Percentiles rank a stretch among this genome's conserved stretches.
Conservation (phyloP, 2,113 vertebrate species). For the Lepisosteus osseus region DNA sequence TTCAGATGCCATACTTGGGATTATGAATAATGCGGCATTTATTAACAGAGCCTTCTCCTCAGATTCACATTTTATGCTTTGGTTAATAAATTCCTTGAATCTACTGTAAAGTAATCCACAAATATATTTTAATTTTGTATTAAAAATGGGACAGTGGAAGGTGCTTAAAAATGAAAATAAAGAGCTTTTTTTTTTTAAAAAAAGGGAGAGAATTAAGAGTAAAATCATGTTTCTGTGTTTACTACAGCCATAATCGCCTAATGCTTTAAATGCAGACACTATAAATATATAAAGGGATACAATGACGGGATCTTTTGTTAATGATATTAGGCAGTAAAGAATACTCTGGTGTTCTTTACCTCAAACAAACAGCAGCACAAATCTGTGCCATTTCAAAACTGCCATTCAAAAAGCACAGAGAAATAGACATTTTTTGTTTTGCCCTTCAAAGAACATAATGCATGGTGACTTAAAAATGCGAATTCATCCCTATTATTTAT, state of each 20-base stretch:
- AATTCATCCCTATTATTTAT: too few relatives aligned
- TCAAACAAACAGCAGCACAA: too few relatives aligned
- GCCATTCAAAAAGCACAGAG: too few relatives aligned
- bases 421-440: too few relatives aligned
- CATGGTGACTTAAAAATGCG: too few relatives aligned
- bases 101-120: slow-evolving; percentile 1
- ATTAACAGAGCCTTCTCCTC: slow-evolving; percentile 71
- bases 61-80: slow-evolving; percentile 50
- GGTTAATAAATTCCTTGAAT: not conserved
- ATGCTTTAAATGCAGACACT: slow-evolving; percentile 59
- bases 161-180: slow-evolving; percentile 9
- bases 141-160: not conserved
- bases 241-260: slow-evolving; percentile 58
- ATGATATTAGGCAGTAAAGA: not conserved
- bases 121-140: not conserved
- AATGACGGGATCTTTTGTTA: slow-evolving; percentile 2
- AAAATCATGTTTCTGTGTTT: slow-evolving; percentile 40
- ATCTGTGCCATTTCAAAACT: too few relatives aligned
- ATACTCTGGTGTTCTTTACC: too few relatives aligned
- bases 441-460: too few relatives aligned
- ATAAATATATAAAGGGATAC: slow-evolving; percentile 16
- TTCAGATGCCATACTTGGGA: slow-evolving; percentile 67
- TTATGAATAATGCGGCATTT: slow-evolving; percentile 77
- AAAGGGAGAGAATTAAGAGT: slow-evolving; percentile 6
- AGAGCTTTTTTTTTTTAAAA: not conserved